Evolutionary conservation across 1,140 invertebrate species (phyloP), one percentile per base, ranked within the genome.

Genomic region (Drosophila willistoni): DNA sequence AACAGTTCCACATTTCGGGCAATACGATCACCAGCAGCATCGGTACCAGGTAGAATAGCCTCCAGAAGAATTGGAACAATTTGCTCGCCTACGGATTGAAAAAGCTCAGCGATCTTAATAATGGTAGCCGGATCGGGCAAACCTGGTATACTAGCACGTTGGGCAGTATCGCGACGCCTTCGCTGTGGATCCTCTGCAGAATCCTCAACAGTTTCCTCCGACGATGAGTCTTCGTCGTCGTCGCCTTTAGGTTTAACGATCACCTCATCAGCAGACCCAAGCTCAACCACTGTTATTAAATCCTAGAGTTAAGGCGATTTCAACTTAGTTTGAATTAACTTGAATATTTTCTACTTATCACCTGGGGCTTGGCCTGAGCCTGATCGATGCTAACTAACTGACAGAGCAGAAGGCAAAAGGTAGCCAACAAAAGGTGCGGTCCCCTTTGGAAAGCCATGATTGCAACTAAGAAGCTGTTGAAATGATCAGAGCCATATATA

Each of bases 91-190:
- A 91, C 68, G 29, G 83, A 73, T 63, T 90, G 81, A 51, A 91
- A 75, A 64, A 91, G 77, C 67, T 91, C 81, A 6, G 79, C 90
- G 44, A 91, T 67, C 73, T 91, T 91, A 12, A 91, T 84, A 47
- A 91, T 89, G 13, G 86, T 89, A 7, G 83, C 74, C 14, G 90
- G 90, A 77, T 91, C 90, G 39, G 90, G 90, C 68, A 91, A 78
- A 29, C 90, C 90, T 14, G 90, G 90, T 29, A 91, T 90, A n/a
- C 60, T 78, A 19, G 78, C 78, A 34, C 86, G 78, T 72, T 33
- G 57, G 19, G 17, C 39, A 33, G 73, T 54, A 39, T 87, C 81
- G 7, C 85, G 86, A 17, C 87, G 79, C 4, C 79, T 72, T 5
- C 83, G 62, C 29, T 66, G 59, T 34, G 65, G 36, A 2, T 55